Evolutionary conservation across 2,113 vertebrate species (phyloP).

Genomic region (Phyllostomus hastatus): DNA sequence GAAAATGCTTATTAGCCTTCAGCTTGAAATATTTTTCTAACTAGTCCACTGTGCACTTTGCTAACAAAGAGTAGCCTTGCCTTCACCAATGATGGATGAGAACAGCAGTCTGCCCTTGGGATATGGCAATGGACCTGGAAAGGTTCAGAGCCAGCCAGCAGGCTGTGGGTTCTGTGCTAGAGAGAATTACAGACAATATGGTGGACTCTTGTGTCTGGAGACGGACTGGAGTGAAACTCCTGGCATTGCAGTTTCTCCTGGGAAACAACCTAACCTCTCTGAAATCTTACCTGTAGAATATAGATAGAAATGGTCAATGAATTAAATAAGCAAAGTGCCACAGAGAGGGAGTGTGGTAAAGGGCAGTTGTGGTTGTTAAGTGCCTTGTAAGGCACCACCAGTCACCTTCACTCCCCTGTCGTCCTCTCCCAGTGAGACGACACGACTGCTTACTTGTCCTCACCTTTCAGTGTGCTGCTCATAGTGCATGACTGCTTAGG

Average conservation of each 20-base stretch:
- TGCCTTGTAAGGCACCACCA: not conserved
- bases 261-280: not conserved
- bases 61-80: not conserved
- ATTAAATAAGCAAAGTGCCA: not conserved
- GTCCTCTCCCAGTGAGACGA: not conserved
- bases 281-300: not conserved
- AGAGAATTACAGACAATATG: not conserved
- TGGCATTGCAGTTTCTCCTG: not conserved
- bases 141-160: not conserved
- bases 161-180: too few relatives aligned
- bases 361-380: not conserved
- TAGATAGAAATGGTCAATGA: not conserved
- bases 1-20: not conserved
- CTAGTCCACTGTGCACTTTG: not conserved
- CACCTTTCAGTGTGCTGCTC: not conserved
- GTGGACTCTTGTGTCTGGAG: not conserved
- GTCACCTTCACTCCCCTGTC: not conserved
- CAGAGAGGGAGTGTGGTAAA: not conserved
- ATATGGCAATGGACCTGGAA: too few relatives aligned
- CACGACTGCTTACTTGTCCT: not conserved
- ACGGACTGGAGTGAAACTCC: not conserved
- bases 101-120: not conserved
- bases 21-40: not conserved
- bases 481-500: not conserved
- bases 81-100: not conserved